Conservation (phyloP, 2,797 vertebrate genomes). For the Aphelocoma californica region DNA sequence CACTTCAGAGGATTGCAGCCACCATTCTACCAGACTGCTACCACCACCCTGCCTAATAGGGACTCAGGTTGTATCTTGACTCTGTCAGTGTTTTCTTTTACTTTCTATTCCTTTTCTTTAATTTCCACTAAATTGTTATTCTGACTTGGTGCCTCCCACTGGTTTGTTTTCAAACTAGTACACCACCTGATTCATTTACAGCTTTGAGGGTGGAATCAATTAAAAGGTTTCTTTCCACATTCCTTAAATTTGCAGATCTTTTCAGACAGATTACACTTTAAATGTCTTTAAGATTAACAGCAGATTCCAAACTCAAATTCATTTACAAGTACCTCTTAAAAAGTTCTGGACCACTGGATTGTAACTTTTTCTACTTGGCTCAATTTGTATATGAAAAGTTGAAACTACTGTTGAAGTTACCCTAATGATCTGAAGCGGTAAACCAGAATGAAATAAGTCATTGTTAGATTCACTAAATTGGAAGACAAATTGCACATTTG, state of each 20-base stretch:
- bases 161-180: no score
- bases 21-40: no score
- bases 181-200: neutral
- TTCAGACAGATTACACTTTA: neutral
- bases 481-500: neutral
- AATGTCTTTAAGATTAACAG: neutral
- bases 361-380: neutral
- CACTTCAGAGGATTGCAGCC: no score
- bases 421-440: neutral
- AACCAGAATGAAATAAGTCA: slow-evolving; percentile 40
- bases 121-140: no score
- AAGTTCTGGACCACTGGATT: slow-evolving; percentile 23
- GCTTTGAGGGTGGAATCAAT: neutral
- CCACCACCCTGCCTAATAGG: no score
- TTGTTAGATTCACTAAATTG: slow-evolving; percentile 15
- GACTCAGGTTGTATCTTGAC: no score
- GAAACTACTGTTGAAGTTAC: slow-evolving; percentile 4
- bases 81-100: no score
- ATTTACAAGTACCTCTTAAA: neutral
- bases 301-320: slow-evolving; percentile 1
- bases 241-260: neutral
- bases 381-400: slow-evolving; percentile 19
- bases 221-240: neutral
- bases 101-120: no score
- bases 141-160: no score